Base-by-base conservation (phyloP, 2,797 vertebrate genomes). In the Mallotus villosus region DNA sequence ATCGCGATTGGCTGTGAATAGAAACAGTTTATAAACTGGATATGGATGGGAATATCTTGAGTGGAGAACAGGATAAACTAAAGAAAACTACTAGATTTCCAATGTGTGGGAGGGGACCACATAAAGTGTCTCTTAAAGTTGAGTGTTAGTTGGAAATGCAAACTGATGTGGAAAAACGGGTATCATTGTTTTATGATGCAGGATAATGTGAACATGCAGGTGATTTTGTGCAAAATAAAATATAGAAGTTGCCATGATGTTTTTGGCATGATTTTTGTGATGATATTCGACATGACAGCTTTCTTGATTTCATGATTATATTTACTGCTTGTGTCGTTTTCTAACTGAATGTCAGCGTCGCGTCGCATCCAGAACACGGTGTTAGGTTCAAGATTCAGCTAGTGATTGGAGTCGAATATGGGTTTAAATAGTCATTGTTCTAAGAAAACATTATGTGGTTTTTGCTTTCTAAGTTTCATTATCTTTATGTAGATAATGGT, bases 151-250 rank as follows among this genome's bases (percentile, higher is more conserved):
- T 80, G 64, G 78, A 68, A 77, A 82, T 81, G 73, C 81, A 81
- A 85, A 82, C 29, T 2, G 60, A 74, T 84, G 73, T 82, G 59
- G 73, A 68, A 80, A 24, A 74, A 61, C 69, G 17, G 88, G 80
- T 86, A 72, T 82, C 75, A 57, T 76, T 75, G 78, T 82, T 79
- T 89, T 78, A 61, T 81, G 76, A 82, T 84, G 78, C 83, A 84
- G 84, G 84, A 84, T 74, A 75, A 87, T 88, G 87, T 89, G 80
- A 85, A 87, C 71, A 67, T 86, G 81, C 81, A 84, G 81, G 75
- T 77, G 71, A 80, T 81, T 81, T 85, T 77, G 85, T 87, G 83
- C 79, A 87, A 81, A 92, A 91, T 91, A 86, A 92, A 89, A 86
- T 86, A 67, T 88, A 83, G 85, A 82, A 82, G 78, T 90, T 84